phyloP scores from a whole-genome alignment of 2,113 vertebrate species.

The Myrmecophaga tridactyla region DNA sequence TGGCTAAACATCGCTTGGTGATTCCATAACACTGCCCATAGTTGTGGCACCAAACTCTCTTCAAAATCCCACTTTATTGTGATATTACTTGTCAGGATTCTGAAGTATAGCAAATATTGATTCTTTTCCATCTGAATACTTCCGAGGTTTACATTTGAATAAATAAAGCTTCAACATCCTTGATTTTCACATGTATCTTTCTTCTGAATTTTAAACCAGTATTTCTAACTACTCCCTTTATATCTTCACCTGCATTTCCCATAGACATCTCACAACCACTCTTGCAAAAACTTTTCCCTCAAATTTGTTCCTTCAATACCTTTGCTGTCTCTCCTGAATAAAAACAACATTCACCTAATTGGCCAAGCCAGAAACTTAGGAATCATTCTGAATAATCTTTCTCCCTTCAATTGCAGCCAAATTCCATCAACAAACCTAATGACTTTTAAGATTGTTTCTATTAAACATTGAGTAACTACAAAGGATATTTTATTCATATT shows the following conservation, averaged over 20 bases:
- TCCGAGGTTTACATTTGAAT: background rate
- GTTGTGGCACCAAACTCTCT: background rate
- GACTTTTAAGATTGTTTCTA: background rate
- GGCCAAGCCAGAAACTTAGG: background rate
- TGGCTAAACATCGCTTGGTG: background rate
- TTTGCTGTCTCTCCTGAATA: background rate
- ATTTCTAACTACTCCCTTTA: background rate
- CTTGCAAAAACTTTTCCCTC: background rate
- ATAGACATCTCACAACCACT: background rate
- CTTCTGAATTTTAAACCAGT: background rate
- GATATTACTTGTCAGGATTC: background rate
- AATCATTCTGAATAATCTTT: background rate
- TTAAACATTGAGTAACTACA: background rate
- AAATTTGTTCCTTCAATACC: background rate
- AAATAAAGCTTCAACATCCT: background rate
- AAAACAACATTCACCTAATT: background rate
- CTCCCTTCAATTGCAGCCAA: background rate
- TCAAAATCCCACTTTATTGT: background rate
- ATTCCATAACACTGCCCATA: background rate
- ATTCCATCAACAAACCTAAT: background rate
- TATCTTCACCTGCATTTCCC: background rate
- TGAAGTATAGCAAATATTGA: background rate
- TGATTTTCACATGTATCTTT: background rate
- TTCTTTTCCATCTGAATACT: background rate
- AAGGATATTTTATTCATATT: background rate